Base-by-base conservation (phyloP, 1,140 invertebrate species). In the Zaprionus ornatus region DNA sequence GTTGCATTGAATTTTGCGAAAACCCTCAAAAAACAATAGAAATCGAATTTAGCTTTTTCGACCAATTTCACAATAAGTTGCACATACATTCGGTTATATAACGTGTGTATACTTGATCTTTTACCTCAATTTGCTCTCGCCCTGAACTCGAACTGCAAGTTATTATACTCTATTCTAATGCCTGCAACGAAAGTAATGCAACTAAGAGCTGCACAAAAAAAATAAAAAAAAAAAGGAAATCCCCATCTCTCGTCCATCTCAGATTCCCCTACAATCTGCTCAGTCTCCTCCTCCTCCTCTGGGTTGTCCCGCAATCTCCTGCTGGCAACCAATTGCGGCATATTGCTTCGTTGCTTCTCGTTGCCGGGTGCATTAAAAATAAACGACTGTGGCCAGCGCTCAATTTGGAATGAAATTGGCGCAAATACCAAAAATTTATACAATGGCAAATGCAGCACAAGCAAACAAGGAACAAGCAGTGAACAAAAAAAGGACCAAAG, bases 331-430 rank as follows among this genome's bases (percentile, higher is more conserved):
- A 50, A 56, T 57, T 45, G 73, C 27, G 67, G 71, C 82, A 87
- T 82, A 79, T 83, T 83, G 77, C 83, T 77, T 67, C 60, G 68
- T 56, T 79, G 80, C 29, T 64, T 78, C 56, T 72, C 40, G 60
- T 77, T 74, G 74, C 23, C 19, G 79, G 77, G 74, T 90, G 85
- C 84, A 88, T 88, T 88, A 84, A 90, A 88, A 88, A 90, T 88
- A 88, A 90, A 88, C 84, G 84, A 88, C 85, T 90, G 84, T 81
- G 85, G 84, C 66, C 77, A 90, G 84, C 81, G 84, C 84, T 88
- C 84, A 88, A 88, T 88, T 88, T 88, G 84, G 85, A 88, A 88
- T 88, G 80, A 88, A 88, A 88, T 90, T 88, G 84, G 85, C 85
- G 80, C 85, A 88, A 88, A 87, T 87, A 87, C 83, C 83, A 87